Percentiles rank a stretch among this genome's conserved stretches.
Evolutionary conservation across 2,113 vertebrate species (phyloP).

Genomic region (Rhodinocichla rosea): DNA sequence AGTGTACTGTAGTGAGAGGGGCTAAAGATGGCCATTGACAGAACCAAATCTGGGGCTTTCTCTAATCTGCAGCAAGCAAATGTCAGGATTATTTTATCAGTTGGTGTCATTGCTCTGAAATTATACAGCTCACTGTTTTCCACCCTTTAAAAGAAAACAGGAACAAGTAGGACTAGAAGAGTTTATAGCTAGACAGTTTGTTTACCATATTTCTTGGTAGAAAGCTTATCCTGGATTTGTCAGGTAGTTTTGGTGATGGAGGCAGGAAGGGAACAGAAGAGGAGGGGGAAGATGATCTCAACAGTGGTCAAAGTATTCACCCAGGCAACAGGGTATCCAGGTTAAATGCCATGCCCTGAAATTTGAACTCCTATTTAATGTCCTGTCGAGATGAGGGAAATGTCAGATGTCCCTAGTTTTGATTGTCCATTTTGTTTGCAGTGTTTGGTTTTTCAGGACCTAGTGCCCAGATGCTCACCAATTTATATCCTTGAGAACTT

Average conservation of each 20-base stretch:
- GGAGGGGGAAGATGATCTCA: neutral
- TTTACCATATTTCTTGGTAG: neutral
- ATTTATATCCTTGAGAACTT: neutral
- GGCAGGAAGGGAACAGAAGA: neutral
- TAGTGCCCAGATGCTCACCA: neutral
- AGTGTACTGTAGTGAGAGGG: neutral
- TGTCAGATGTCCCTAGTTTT: neutral
- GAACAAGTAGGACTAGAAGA: neutral
- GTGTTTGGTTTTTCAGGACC: neutral
- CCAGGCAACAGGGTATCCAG: neutral
- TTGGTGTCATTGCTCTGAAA: neutral
- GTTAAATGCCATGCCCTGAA: neutral
- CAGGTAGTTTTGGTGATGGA: neutral
- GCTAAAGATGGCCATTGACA: neutral
- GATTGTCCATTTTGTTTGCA: neutral
- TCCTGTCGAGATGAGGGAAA: neutral
- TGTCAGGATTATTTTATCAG: conserved; percentile 28
- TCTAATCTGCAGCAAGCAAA: conserved; percentile 29
- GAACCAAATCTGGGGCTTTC: neutral
- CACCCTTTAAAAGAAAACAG: neutral
- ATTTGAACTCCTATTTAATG: neutral
- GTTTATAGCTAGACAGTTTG: neutral
- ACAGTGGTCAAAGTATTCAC: neutral
- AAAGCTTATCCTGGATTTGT: neutral
- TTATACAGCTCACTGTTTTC: fast-evolving